Evolutionary conservation across 2,888 invertebrate species (phyloP), one percentile per base, ranked within the genome.

Genomic region (Acronicta psi): DNA sequence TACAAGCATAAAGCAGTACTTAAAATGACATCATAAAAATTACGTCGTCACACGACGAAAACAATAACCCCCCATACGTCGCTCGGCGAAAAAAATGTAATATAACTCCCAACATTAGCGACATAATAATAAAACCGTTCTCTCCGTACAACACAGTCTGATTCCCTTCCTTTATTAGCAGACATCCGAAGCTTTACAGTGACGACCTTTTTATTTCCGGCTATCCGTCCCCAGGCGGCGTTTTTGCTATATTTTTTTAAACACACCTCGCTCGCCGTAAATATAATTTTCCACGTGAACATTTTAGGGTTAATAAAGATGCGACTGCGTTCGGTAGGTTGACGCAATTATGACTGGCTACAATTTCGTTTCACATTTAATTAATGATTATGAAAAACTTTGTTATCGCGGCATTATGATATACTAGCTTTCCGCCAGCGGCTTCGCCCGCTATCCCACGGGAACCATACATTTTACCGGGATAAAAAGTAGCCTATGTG

Each of bases 171-270:
- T 91, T 92, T 92, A 92, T 91, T 91, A 91, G 87, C 80, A 82
- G 77, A 80, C 87, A 86, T 64, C 61, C 87, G 85, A 81, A 84
- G 89, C 81, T 90, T 91, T 88, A 86, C 83, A 80, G 75, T 80
- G 89, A 90, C 87, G 92, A 86, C 88, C 87, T 89, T 91, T 92
- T 93, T 92, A 91, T 91, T 90, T 89, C 86, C 86, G 86, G 80
- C 85, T 84, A 85, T 85, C 83, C 84, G 73, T 70, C 80, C 73
- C 74, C 53, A 52, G 64, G 65, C 70, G 58, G 51, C 73, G 70
- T 77, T 75, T 77, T 78, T 74, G 71, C 73, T 65, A 70, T 73
- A 77, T 75, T 79, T 79, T 82, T 83, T 80, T 77, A 71, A 74
- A 83, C 80, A 82, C 84, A 83, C 83, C 85, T 68, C 72, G 67